These are phyloP conservation scores for Pecten maximus DNA, from an alignment of 2,888 invertebrate genomes.

Conservation along the genomic window DNA sequence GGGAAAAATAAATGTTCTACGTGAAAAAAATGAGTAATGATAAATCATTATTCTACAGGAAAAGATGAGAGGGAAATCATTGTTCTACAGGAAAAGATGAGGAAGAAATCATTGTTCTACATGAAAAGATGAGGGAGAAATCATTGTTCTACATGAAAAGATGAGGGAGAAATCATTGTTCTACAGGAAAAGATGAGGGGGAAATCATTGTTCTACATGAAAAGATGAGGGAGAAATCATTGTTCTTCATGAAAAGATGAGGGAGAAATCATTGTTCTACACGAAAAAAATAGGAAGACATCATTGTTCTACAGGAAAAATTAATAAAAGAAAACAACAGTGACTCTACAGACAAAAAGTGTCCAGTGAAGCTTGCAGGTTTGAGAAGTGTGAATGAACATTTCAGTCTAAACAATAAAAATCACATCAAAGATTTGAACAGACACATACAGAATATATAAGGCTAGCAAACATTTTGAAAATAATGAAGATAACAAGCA, in stretches of 20 bases:
- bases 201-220: neutral
- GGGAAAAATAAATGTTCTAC: neutral
- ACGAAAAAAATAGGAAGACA: too few relatives aligned
- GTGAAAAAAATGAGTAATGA: neutral
- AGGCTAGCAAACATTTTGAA: conserved; percentile 26
- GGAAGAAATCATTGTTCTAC: neutral
- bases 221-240: too few relatives aligned
- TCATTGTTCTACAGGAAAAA: too few relatives aligned
- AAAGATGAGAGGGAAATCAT: neutral
- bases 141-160: neutral
- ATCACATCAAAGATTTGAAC: neutral
- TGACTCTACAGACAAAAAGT: neutral
- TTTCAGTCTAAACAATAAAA: neutral
- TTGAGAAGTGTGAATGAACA: neutral
- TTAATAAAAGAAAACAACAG: neutral
- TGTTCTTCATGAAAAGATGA: too few relatives aligned
- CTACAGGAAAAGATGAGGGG: neutral
- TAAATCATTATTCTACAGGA: neutral
- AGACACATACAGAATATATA: neutral
- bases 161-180: neutral
- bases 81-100: neutral
- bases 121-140: neutral
- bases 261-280: too few relatives aligned
- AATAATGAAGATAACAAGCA: conserved; percentile 2
- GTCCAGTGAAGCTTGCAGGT: neutral